phyloP scores from a whole-genome alignment of 2,888 invertebrate species.

The Microctonus hyperodae region DNA sequence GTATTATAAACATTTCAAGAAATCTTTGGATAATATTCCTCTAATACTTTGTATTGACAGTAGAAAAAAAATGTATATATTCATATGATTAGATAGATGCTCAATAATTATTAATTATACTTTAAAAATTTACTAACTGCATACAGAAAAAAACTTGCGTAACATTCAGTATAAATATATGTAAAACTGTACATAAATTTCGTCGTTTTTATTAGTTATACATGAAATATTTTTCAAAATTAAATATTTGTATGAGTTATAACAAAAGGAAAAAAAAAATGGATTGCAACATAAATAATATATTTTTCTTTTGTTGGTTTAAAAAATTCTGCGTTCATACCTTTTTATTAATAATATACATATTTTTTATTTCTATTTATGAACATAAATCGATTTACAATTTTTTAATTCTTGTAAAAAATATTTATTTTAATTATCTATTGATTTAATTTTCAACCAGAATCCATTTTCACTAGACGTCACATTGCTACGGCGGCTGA shows the following conservation, averaged over 20 bases:
- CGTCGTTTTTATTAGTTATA: too few species aligned
- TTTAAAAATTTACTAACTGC: background rate
- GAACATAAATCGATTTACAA: too few species aligned
- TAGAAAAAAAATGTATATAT: background rate
- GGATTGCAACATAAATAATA: too few species aligned
- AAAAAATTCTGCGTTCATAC: too few species aligned
- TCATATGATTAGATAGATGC: background rate
- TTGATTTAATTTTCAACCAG: constrained; percentile 50
- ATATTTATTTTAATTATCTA: constrained; percentile 15
- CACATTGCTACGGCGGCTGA: constrained; percentile 56
- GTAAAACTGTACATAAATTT: background rate
- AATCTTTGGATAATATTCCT: background rate
- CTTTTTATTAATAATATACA: too few species aligned
- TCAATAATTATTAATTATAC: background rate
- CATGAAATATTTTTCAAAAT: too few species aligned
- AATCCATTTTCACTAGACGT: constrained; percentile 56
- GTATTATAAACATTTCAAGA: background rate
- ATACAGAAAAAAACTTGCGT: background rate
- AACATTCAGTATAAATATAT: background rate
- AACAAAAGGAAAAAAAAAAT: too few species aligned
- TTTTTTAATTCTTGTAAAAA: too few species aligned
- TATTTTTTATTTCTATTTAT: too few species aligned
- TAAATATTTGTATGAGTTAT: too few species aligned
- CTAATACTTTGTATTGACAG: background rate
- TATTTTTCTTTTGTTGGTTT: too few species aligned